Evolutionary conservation across 2,113 vertebrate genomes (phyloP).

Genomic region (Corapipo altera): DNA sequence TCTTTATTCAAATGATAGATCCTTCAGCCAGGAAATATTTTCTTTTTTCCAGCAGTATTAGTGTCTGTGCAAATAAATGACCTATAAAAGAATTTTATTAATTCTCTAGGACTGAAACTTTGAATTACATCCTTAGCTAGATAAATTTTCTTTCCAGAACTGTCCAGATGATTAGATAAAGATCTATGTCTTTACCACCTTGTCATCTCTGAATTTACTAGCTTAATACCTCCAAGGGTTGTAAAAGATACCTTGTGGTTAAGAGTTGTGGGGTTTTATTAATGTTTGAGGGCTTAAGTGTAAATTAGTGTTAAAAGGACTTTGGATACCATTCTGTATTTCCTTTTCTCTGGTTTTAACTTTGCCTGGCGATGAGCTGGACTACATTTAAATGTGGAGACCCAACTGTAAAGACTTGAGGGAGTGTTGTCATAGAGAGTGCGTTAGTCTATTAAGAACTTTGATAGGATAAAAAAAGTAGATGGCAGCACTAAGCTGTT

Average conservation of each 20-base stretch:
- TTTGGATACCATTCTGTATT: background rate
- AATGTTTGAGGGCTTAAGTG: background rate
- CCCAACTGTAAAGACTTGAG: background rate
- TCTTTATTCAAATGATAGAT: background rate
- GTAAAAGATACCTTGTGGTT: background rate
- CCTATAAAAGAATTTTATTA: conserved; percentile 35
- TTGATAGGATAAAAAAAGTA: background rate
- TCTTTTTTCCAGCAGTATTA: background rate
- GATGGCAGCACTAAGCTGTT: conserved; percentile 56
- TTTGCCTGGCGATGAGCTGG: background rate
- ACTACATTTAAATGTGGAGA: background rate
- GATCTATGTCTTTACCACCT: background rate
- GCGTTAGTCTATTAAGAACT: background rate
- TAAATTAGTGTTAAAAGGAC: background rate
- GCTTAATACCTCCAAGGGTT: background rate
- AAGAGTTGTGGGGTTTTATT: background rate
- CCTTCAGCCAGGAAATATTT: background rate
- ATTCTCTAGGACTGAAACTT: background rate
- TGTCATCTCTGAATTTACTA: background rate
- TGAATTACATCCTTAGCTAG: background rate
- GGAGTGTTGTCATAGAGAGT: background rate
- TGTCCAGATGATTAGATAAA: background rate
- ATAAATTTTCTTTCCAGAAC: background rate
- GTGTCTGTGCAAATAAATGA: conserved; percentile 45
- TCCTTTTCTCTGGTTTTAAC: background rate